Evolutionary conservation across 1,140 invertebrate species (phyloP), one percentile per base, ranked within the genome.

Genomic region (Aphidius gifuensis): DNA sequence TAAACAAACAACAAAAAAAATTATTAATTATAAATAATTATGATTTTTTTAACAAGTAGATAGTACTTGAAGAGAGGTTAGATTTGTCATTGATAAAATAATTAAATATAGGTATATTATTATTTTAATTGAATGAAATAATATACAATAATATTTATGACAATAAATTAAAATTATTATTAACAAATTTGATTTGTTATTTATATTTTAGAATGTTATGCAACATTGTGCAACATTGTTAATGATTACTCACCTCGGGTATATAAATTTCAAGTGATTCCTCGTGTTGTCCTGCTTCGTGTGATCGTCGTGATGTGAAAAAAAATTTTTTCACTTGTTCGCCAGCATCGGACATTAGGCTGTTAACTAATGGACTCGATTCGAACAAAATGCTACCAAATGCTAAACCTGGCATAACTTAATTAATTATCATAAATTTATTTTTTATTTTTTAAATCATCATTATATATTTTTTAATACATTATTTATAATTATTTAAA

Each of bases 291-390:
- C 84, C 83, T 39, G 81, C 82, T 74, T 83, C 85, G 68, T 64
- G 75, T 56, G 76, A 76, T 70, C 82, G 83, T 71, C 85, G 86
- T 40, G 88, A 88, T 50, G 85, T 87, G 79, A 92, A 92, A 67
- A 90, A 84, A 80, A 91, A 92, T 74, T 89, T 91, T 82, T 91
- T 90, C 73, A 91, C 85, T 81, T 89, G 87, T 75, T 90, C 88
- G 65, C 85, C 76, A 63, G 74, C 79, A 88, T 88, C 87, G 84
- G 86, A 86, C 87, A 90, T 90, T 83, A 80, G 82, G 77, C 72
- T 71, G 70, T 71, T 73, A 67, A 70, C 74, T 51, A 69, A 71
- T 71, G 70, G 63, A 74, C 72, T 74, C 58, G 68, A 71, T 59
- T 76, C 66, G 69, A 69, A 71, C 65, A 66, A 74, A 69, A 74